Conservation (phyloP, 2,797 vertebrate species). For the Malurus leucopterus region DNA sequence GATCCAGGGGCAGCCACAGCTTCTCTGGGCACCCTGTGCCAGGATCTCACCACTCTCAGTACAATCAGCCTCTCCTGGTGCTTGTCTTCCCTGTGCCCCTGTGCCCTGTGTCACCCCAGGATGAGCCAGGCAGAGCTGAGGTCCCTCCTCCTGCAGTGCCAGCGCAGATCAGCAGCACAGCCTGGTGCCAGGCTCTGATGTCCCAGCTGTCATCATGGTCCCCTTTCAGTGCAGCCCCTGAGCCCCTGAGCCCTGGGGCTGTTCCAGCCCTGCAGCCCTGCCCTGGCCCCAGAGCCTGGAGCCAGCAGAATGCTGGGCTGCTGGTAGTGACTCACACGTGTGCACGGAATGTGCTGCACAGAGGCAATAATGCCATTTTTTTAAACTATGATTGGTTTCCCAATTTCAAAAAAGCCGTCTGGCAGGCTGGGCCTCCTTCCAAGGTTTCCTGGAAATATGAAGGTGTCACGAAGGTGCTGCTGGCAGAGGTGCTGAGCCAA, state of each 20-base stretch:
- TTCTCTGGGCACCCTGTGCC: not conserved
- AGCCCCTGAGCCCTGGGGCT: not conserved
- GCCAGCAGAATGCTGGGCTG: not conserved
- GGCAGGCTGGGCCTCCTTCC: conserved; percentile 15
- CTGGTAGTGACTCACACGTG: not conserved
- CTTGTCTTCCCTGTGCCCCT: not conserved
- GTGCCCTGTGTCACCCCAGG: not conserved
- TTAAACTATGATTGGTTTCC: not conserved
- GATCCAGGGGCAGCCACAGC: not conserved
- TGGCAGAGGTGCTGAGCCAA: not conserved
- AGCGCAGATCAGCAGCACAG: rapidly evolving
- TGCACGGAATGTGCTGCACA: not conserved
- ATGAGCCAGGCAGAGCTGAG: not conserved
- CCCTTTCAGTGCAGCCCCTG: not conserved
- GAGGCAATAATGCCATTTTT: not conserved
- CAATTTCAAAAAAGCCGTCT: not conserved
- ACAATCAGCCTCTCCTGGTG: not conserved
- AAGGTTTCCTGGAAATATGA: conserved; percentile 8
- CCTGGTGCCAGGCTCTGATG: not conserved
- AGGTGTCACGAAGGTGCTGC: not conserved
- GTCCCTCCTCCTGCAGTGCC: rapidly evolving
- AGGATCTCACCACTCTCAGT: not conserved
- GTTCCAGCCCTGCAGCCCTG: not conserved
- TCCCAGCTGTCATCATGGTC: rapidly evolving
- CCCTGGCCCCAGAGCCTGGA: not conserved